These are phyloP conservation scores for Calephelis perditalis DNA, from an alignment of 2,888 invertebrate genomes.

Conservation along the genomic window DNA sequence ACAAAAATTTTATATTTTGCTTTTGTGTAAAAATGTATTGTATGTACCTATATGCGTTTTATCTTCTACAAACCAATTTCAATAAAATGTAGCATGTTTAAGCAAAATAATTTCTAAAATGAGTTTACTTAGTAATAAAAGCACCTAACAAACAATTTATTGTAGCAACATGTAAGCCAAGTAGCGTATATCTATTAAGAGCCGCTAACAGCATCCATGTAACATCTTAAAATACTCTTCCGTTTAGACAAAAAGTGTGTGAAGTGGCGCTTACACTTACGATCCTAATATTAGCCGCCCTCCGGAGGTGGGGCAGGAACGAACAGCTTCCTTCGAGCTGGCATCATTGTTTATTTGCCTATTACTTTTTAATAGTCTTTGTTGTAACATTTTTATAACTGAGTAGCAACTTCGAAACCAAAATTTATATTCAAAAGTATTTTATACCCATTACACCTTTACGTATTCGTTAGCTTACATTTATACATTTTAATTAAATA, in stretches of 20 bases:
- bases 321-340: constrained; percentile 29
- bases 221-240: constrained; percentile 57
- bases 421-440: too few relatives aligned
- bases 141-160: constrained; percentile 3
- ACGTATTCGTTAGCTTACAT: too few relatives aligned
- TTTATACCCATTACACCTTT: too few relatives aligned
- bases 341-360: constrained; percentile 12
- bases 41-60: too few relatives aligned
- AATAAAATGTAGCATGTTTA: too few relatives aligned
- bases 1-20: too few relatives aligned
- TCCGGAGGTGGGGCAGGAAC: constrained; percentile 23
- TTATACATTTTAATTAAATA: too few relatives aligned
- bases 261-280: constrained; percentile 40
- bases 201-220: constrained; percentile 55
- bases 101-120: too few relatives aligned
- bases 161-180: constrained; percentile 40
- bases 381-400: not conserved
- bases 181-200: constrained; percentile 44
- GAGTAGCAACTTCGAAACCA: constrained; percentile 1
- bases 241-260: constrained; percentile 47
- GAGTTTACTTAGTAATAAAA: too few relatives aligned
- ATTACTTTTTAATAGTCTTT: constrained; percentile 15
- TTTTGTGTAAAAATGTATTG: too few relatives aligned
- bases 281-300: constrained; percentile 15
- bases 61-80: too few relatives aligned